Percentiles rank a stretch among this genome's conserved stretches.
Conservation (phyloP, 1,140 invertebrate genomes). For the Wasmannia auropunctata region DNA sequence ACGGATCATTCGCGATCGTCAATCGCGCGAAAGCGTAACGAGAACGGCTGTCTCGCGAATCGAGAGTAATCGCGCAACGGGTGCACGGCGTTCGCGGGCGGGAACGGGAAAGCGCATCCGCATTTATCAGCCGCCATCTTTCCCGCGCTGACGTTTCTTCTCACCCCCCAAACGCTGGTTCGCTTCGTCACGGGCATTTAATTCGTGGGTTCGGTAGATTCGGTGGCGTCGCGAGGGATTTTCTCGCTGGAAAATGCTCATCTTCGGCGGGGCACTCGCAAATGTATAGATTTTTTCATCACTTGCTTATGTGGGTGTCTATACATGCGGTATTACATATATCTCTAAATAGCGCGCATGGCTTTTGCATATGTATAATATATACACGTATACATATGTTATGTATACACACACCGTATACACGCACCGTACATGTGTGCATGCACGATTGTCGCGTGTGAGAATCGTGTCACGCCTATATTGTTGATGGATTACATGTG, state of each 20-base stretch:
- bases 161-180: not conserved
- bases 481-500: not conserved
- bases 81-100: not conserved
- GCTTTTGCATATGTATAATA: not conserved
- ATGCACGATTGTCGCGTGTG: not conserved
- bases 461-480: slow-evolving; percentile 31
- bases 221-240: not conserved
- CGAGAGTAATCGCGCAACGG: not conserved
- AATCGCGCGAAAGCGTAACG: not conserved
- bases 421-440: no score
- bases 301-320: not conserved
- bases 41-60: not conserved
- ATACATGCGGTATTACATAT: not conserved
- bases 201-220: not conserved
- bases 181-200: not conserved
- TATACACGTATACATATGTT: not conserved
- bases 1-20: not conserved
- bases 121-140: slow-evolving; percentile 37
- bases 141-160: not conserved
- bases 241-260: not conserved
- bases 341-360: not conserved
- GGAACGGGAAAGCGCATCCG: not conserved
- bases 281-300: not conserved
- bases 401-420: not conserved
- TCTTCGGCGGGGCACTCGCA: no score